Conservation (phyloP, 2,888 invertebrate species). For the Lottia gigantea region DNA sequence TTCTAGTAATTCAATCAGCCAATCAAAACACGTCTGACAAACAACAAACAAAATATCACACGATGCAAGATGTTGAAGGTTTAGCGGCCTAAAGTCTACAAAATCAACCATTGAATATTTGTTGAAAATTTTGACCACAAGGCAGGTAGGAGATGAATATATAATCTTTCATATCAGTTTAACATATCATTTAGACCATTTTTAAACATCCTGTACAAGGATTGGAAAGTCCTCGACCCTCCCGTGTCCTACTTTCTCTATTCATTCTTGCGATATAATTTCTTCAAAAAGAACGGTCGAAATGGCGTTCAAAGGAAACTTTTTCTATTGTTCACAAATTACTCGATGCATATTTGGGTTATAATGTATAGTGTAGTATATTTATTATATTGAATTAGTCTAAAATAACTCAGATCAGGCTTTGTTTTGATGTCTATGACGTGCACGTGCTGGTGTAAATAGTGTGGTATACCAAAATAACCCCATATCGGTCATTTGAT, state of each 20-base stretch:
- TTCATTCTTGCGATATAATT: conserved; percentile 54
- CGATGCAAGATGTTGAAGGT: conserved; percentile 65
- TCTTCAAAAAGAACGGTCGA: conserved; percentile 58
- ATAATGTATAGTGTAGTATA: conserved; percentile 14
- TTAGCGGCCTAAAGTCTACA: conserved; percentile 62
- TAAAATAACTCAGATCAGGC: neutral
- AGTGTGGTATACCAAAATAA: conserved; percentile 22
- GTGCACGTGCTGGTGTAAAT: conserved; percentile 31
- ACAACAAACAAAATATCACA: conserved; percentile 38
- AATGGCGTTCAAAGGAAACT: conserved; percentile 63
- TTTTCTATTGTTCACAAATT: conserved; percentile 43
- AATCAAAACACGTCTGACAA: conserved; percentile 39
- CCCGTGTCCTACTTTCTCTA: conserved; percentile 43
- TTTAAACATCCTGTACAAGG: conserved; percentile 25
- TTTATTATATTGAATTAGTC: conserved; percentile 8
- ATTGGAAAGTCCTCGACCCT: conserved; percentile 32
- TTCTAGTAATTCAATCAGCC: conserved; percentile 25
- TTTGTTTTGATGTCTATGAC: conserved; percentile 21
- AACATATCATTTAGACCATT: conserved; percentile 21
- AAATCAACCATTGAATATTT: conserved; percentile 61
- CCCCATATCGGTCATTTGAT: conserved; percentile 6
- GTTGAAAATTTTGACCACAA: conserved; percentile 44
- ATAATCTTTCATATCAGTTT: conserved; percentile 24
- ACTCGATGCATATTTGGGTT: conserved; percentile 24
- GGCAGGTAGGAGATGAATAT: conserved; percentile 42